These are phyloP conservation scores for Homalodisca vitripennis DNA, from an alignment of 1,140 invertebrate species.

Conservation along the genomic window DNA sequence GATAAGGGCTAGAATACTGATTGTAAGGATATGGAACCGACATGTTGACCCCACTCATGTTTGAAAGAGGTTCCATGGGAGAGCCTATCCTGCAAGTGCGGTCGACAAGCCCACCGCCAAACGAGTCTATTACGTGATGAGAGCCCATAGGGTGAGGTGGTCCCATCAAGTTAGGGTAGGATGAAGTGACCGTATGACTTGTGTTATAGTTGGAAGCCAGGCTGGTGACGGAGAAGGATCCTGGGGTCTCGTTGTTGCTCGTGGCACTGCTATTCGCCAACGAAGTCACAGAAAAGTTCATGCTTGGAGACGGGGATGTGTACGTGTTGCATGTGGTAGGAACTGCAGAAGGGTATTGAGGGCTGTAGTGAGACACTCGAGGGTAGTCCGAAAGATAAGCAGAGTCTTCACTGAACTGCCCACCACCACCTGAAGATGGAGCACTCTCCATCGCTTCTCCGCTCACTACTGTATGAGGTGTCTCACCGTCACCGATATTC, in stretches of 20 bases:
- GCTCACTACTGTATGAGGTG: constrained; percentile 38
- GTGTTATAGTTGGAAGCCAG: constrained; percentile 42
- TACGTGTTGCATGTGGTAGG: constrained; percentile 40
- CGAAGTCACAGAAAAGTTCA: constrained; percentile 49
- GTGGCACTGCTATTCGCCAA: constrained; percentile 47
- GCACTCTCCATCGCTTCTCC: constrained; percentile 32
- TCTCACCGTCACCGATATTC: constrained; percentile 70
- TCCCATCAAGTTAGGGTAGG: constrained; percentile 43
- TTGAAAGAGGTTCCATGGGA: constrained; percentile 35
- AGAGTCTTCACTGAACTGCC: constrained; percentile 42
- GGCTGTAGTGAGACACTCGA: constrained; percentile 37
- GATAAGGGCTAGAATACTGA: constrained; percentile 49
- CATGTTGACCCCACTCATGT: constrained; percentile 42
- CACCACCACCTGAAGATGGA: constrained; percentile 29
- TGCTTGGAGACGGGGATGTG: constrained; percentile 41
- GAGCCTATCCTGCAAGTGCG: constrained; percentile 39
- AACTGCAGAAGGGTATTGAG: constrained; percentile 38
- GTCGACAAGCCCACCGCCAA: constrained; percentile 39
- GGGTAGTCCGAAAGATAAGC: constrained; percentile 44
- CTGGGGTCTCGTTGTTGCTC: constrained; percentile 32
- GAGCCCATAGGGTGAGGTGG: constrained; percentile 40
- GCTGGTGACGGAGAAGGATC: constrained; percentile 45
- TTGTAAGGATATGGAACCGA: constrained; percentile 48
- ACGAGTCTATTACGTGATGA: constrained; percentile 37
- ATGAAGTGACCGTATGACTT: constrained; percentile 37